phyloP scores from a whole-genome alignment of 2,113 vertebrate species.

The Kryptolebias marmoratus region DNA sequence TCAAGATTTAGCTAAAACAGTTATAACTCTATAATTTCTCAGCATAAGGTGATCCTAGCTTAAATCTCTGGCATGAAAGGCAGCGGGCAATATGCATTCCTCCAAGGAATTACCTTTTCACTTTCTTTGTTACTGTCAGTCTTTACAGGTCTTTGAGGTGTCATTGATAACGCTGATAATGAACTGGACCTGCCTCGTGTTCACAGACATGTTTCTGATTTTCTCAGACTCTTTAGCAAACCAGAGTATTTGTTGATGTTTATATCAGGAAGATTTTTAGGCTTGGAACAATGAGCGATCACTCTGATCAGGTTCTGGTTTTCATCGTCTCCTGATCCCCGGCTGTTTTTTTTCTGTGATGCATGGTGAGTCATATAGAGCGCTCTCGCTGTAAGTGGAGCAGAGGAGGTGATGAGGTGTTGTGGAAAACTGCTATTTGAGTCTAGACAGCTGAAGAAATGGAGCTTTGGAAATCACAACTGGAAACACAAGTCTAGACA shows the following conservation, averaged over 20 bases:
- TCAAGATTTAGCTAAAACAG: too few species aligned
- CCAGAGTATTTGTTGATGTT: slow-evolving; percentile 6
- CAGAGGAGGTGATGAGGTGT: slow-evolving; percentile 70
- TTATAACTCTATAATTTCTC: too few species aligned
- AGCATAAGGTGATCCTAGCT: too few species aligned
- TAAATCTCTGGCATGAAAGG: too few species aligned
- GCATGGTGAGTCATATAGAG: slow-evolving; percentile 73
- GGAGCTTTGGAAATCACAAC: slow-evolving; percentile 65
- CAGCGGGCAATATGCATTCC: too few species aligned
- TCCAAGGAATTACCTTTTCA: too few species aligned
- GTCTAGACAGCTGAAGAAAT: slow-evolving; percentile 72
- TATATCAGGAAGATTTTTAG: slow-evolving; percentile 12
- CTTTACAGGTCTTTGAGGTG: too few species aligned
- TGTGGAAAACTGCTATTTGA: slow-evolving; percentile 75
- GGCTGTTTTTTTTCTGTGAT: slow-evolving; percentile 66
- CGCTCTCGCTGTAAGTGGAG: slow-evolving; percentile 48
- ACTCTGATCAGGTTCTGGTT: slow-evolving; percentile 25
- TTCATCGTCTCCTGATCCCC: slow-evolving; percentile 51
- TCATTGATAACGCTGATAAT: neutral
- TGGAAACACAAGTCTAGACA: slow-evolving; percentile 74
- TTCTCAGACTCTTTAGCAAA: slow-evolving; percentile 11
- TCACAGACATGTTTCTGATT: slow-evolving; percentile 39
- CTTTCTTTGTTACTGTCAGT: too few species aligned
- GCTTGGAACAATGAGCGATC: slow-evolving; percentile 8
- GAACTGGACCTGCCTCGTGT: slow-evolving; percentile 22